A percentile compares a stretch with the other conserved stretches of the same genome.
phyloP scores from a whole-genome alignment of 2,888 invertebrate genomes.

The Eudemis profundana region DNA sequence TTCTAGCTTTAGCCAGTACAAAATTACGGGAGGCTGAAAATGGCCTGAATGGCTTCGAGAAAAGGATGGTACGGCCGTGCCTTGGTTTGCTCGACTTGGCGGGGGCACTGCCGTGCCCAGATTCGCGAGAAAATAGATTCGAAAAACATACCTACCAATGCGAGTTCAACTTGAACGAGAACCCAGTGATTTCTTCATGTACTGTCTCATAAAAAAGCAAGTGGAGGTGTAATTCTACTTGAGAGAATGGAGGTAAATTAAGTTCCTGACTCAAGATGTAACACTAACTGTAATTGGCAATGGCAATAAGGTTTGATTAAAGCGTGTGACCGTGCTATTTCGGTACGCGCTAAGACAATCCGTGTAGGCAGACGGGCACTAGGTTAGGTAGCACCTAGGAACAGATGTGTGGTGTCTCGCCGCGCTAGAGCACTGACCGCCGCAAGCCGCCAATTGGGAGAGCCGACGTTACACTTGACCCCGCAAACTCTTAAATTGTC shows the following conservation, averaged over 20 bases:
- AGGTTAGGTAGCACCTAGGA: conserved; percentile 32
- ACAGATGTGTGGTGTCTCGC: conserved; percentile 55
- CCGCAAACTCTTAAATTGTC: conserved; percentile 75
- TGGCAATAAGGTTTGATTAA: conserved; percentile 30
- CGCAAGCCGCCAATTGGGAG: conserved; percentile 75
- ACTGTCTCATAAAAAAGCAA: not conserved
- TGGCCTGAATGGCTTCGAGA: too few species aligned
- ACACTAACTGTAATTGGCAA: conserved; percentile 19
- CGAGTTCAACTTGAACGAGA: not conserved
- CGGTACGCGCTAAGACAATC: conserved; percentile 15
- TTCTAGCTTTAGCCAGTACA: too few species aligned
- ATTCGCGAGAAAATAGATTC: conserved; percentile 4
- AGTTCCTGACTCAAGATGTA: conserved; percentile 17
- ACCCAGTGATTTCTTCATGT: not conserved
- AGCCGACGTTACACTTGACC: conserved; percentile 78
- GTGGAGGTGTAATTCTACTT: not conserved
- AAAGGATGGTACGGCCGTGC: too few species aligned
- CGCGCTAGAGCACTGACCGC: conserved; percentile 74
- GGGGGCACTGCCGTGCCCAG: too few species aligned
- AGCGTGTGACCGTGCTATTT: conserved; percentile 38
- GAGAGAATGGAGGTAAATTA: not conserved
- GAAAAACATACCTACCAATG: not conserved
- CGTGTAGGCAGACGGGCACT: conserved; percentile 37
- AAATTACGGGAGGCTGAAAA: too few species aligned
- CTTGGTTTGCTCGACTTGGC: too few species aligned